These are phyloP conservation scores for Capitulum mitella DNA, from an alignment of 2,888 invertebrate species.

Conservation along the genomic window DNA sequence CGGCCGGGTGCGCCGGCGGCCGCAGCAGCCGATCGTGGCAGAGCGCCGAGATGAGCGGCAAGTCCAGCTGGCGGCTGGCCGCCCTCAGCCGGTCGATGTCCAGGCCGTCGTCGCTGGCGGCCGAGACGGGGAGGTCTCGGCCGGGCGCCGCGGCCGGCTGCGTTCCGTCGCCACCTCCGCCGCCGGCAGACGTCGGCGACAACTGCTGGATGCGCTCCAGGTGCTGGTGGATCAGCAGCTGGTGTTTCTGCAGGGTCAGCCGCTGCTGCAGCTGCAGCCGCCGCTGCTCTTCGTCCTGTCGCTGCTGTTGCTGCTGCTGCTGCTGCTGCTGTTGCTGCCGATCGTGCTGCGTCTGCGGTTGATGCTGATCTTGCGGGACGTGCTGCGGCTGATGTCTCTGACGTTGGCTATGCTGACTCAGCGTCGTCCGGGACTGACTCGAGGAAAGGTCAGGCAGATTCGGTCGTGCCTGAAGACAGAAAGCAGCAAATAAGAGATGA, in stretches of 20 bases:
- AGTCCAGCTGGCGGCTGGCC: slow-evolving; percentile 79
- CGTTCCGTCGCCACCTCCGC: slow-evolving; percentile 26
- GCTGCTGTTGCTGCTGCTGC: slow-evolving; percentile 32
- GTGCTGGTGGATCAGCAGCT: slow-evolving; percentile 36
- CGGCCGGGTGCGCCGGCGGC: slow-evolving; percentile 9
- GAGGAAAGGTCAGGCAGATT: slow-evolving; percentile 52
- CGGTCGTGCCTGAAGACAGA: slow-evolving; percentile 74
- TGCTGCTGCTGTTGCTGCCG: slow-evolving; percentile 31
- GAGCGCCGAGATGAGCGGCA: slow-evolving; percentile 84
- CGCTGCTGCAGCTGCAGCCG: slow-evolving; percentile 31
- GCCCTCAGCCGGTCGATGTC: slow-evolving; percentile 55
- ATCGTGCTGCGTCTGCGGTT: too few relatives aligned
- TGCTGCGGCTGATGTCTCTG: too few relatives aligned
- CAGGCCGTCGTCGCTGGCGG: slow-evolving; percentile 36
- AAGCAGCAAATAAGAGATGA: slow-evolving; percentile 47
- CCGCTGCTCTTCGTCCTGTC: slow-evolving; percentile 33
- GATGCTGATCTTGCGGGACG: too few relatives aligned
- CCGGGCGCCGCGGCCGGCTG: slow-evolving; percentile 37
- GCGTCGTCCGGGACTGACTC: slow-evolving; percentile 31
- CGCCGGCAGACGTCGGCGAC: slow-evolving; percentile 33
- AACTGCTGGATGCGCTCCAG: slow-evolving; percentile 36
- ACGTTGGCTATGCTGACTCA: slow-evolving; percentile 32
- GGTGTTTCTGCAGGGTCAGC: slow-evolving; percentile 38
- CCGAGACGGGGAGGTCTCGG: too few relatives aligned
- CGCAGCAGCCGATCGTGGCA: slow-evolving; percentile 81